Conservation (phyloP, 2,888 invertebrate genomes). For the Eilema griseolum region DNA sequence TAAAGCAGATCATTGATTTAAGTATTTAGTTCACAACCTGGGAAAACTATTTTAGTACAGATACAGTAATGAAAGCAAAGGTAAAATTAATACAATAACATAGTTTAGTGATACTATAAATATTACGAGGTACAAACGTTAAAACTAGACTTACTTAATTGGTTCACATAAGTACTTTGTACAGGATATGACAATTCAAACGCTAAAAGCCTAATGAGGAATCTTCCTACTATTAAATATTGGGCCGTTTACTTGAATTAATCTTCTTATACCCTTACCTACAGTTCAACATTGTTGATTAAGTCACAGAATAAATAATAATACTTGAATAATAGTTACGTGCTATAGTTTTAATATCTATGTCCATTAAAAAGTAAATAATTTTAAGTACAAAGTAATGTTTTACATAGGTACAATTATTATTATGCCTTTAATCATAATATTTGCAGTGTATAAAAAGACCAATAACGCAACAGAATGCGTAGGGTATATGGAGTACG, state of each 20-base stretch:
- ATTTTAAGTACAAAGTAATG: neutral
- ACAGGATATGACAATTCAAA: constrained; percentile 43
- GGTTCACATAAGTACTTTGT: constrained; percentile 51
- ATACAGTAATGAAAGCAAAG: neutral
- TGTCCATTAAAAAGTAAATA: neutral
- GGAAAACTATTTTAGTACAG: constrained; percentile 6
- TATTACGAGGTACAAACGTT: constrained; percentile 23
- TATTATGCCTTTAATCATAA: neutral
- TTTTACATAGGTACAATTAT: neutral
- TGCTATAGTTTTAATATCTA: neutral
- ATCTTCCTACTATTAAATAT: neutral
- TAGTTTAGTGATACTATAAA: neutral
- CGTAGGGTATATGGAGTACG: too few species aligned
- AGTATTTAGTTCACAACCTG: constrained; percentile 39
- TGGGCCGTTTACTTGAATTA: neutral
- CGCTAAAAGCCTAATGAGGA: constrained; percentile 1
- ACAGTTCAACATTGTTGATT: neutral
- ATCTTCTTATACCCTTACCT: neutral
- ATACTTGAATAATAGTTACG: too few species aligned
- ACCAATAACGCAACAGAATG: neutral
- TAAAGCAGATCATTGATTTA: constrained; percentile 22
- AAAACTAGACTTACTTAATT: constrained; percentile 39
- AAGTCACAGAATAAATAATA: too few species aligned
- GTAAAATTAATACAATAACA: neutral
- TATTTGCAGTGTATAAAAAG: neutral